phyloP scores from a whole-genome alignment of 2,113 vertebrate genomes.

The Microtus ochrogaster region DNA sequence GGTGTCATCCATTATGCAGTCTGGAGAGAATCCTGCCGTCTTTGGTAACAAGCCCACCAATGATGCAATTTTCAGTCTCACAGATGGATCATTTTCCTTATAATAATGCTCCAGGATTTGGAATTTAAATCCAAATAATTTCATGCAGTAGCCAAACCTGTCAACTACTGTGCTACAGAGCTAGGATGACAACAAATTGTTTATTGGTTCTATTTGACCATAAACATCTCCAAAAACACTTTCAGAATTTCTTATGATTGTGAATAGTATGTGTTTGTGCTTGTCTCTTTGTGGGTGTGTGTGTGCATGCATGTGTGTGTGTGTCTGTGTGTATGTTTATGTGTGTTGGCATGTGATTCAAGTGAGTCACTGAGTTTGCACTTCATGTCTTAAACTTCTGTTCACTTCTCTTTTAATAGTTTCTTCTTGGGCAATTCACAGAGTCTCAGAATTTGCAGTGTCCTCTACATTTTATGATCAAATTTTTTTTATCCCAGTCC shows the following conservation, averaged over 20 bases:
- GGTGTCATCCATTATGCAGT: constrained; percentile 96
- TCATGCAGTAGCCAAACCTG: background rate
- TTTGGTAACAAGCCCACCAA: constrained; percentile 94
- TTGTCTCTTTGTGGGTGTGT: too few relatives aligned
- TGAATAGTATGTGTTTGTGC: background rate
- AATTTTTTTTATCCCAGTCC: background rate
- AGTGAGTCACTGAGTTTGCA: background rate
- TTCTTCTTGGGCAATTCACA: background rate
- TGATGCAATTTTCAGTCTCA: constrained; percentile 97
- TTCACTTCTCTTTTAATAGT: background rate
- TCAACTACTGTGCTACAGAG: background rate
- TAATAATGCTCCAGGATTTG: too few relatives aligned
- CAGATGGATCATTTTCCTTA: constrained; percentile 97
- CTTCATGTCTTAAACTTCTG: background rate
- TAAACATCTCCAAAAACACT: background rate
- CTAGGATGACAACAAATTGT: background rate
- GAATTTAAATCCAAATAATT: constrained; percentile 23
- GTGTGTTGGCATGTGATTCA: background rate
- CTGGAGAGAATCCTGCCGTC: constrained; percentile 94
- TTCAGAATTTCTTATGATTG: background rate
- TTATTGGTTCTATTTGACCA: background rate
- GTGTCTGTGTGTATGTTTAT: background rate
- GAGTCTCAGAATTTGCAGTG: constrained; percentile 15
- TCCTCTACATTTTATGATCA: background rate
- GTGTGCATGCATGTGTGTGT: background rate